A percentile compares a stretch with the other conserved stretches of the same genome.
Conservation (phyloP, 2,888 invertebrate genomes). For the Cataglyphis rosenhaueri region DNA sequence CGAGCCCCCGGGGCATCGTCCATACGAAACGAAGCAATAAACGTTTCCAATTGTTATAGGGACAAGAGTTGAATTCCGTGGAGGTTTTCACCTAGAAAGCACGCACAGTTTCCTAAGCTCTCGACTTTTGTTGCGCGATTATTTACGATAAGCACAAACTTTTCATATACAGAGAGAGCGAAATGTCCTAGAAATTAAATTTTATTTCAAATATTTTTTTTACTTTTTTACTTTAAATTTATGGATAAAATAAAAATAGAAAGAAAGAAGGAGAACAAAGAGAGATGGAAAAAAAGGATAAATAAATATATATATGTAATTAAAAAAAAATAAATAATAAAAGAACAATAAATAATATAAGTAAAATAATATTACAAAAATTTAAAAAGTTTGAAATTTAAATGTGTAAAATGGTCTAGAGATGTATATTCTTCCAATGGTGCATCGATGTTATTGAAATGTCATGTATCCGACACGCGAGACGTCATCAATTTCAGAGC, state of each 20-base stretch:
- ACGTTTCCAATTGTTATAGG: constrained; percentile 69
- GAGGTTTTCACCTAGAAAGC: constrained; percentile 8
- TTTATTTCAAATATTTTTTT: too few species aligned
- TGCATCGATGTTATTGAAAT: constrained; percentile 21
- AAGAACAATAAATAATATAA: neutral
- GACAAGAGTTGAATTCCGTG: constrained; percentile 53
- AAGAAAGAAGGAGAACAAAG: neutral
- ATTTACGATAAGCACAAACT: constrained; percentile 26
- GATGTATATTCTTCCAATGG: neutral
- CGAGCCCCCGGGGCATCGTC: constrained; percentile 66
- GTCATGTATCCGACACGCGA: constrained; percentile 16
- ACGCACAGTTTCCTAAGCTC: constrained; percentile 35
- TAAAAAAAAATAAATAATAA: neutral
- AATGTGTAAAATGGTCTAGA: neutral
- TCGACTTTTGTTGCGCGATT: constrained; percentile 18
- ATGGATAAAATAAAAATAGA: neutral
- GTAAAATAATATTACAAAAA: neutral
- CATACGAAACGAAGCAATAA: constrained; percentile 65
- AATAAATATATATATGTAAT: neutral
- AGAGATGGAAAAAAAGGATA: neutral
- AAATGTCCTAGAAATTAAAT: neutral
- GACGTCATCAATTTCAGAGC: constrained; percentile 43
- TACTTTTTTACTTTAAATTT: neutral
- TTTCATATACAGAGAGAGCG: neutral
- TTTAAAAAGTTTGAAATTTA: neutral